Evolutionary conservation across 2,113 vertebrate genomes (phyloP).

Genomic region (Neolamprologus sp.): DNA sequence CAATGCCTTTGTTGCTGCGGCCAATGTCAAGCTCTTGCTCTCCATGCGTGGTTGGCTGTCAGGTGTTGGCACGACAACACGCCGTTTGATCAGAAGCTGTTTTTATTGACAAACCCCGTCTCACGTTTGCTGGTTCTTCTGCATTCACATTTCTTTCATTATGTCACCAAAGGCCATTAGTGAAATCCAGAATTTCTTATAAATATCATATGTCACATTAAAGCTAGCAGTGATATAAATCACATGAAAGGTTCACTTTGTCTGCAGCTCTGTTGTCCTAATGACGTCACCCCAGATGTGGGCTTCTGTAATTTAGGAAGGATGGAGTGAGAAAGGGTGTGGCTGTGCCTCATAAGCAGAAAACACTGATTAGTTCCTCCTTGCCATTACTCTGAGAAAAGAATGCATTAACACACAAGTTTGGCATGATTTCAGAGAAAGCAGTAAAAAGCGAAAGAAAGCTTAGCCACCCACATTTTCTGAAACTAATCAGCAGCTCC

Average conservation of each 20-base stretch:
- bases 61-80: slow-evolving; percentile 43
- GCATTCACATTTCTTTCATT: background rate
- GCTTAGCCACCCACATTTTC: background rate
- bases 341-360: slow-evolving; percentile 34
- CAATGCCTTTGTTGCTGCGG: slow-evolving; percentile 49
- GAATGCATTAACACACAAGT: background rate
- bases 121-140: background rate
- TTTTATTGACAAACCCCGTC: slow-evolving; percentile 7
- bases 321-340: slow-evolving; percentile 39
- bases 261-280: slow-evolving; percentile 44
- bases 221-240: slow-evolving; percentile 1
- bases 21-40: slow-evolving; percentile 47
- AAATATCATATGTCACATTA: background rate
- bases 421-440: background rate
- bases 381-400: slow-evolving; percentile 23
- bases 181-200: background rate
- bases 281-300: slow-evolving; percentile 66
- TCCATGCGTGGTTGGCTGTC: slow-evolving; percentile 26
- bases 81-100: slow-evolving; percentile 23
- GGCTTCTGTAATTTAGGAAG: slow-evolving; percentile 20
- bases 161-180: background rate
- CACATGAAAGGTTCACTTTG: slow-evolving; percentile 6
- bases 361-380: slow-evolving; percentile 45
- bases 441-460: background rate
- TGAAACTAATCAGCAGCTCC: background rate